phyloP scores from a whole-genome alignment of 2,113 vertebrate species.

The Channa argus region DNA sequence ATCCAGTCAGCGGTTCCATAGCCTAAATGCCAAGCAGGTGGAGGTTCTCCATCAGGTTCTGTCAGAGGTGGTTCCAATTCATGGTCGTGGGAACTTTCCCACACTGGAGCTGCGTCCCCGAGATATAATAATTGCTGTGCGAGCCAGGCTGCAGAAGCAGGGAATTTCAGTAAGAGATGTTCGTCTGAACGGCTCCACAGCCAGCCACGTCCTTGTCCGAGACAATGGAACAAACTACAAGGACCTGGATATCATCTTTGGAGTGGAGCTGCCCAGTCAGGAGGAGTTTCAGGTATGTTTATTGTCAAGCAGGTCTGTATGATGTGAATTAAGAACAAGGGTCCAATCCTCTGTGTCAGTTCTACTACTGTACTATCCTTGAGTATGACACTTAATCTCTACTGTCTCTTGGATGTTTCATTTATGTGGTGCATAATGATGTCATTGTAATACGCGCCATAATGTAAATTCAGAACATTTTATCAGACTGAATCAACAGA shows the following conservation, averaged over 20 bases:
- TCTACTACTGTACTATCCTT: background rate
- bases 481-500: slow-evolving; percentile 11
- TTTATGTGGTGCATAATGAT: slow-evolving; percentile 21
- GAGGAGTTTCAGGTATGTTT: slow-evolving; percentile 89
- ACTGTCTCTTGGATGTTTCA: background rate
- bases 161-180: slow-evolving; percentile 90
- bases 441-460: slow-evolving; percentile 13
- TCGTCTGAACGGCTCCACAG: slow-evolving; percentile 95
- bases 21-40: slow-evolving; percentile 92
- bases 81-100: slow-evolving; percentile 96
- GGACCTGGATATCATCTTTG: slow-evolving; percentile 96
- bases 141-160: slow-evolving; percentile 88
- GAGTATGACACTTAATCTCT: background rate
- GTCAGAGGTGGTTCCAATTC: slow-evolving; percentile 91
- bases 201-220: slow-evolving; percentile 92
- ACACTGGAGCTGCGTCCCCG: slow-evolving; percentile 94
- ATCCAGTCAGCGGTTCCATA: slow-evolving; percentile 89
- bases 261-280: slow-evolving; percentile 90
- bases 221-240: slow-evolving; percentile 94
- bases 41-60: slow-evolving; percentile 87
- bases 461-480: slow-evolving; percentile 28
- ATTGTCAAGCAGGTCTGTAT: background rate
- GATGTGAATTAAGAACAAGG: background rate
- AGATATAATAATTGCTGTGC: slow-evolving; percentile 92
- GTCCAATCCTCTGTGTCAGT: background rate